Conservation (phyloP, 2,888 invertebrate genomes). For the Aphidius colemani region DNA sequence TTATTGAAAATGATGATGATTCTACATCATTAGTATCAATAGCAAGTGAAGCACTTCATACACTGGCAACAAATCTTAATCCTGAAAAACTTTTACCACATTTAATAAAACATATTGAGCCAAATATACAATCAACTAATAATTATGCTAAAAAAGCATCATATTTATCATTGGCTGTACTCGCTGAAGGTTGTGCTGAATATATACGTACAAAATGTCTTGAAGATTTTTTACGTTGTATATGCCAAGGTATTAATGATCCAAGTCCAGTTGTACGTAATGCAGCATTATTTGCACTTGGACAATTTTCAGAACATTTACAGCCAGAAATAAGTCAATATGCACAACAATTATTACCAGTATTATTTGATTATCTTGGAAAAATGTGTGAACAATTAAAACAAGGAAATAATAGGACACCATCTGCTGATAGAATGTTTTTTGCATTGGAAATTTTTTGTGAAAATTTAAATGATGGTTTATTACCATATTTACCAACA, state of each 20-base stretch:
- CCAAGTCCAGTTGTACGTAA: conserved; percentile 69
- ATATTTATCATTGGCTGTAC: conserved; percentile 74
- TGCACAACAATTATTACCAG: conserved; percentile 72
- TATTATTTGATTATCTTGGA: conserved; percentile 73
- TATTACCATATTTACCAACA: conserved; percentile 72
- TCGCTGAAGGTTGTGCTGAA: conserved; percentile 80
- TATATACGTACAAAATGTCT: conserved; percentile 74
- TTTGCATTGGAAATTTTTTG: conserved; percentile 81
- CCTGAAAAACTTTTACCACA: conserved; percentile 77
- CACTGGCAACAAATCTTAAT: conserved; percentile 74
- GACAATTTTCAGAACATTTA: conserved; percentile 80
- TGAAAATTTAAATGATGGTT: conserved; percentile 75
- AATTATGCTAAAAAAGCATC: conserved; percentile 72
- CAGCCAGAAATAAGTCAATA: conserved; percentile 79
- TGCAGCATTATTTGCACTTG: conserved; percentile 78
- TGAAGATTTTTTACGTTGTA: conserved; percentile 70
- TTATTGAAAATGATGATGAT: conserved; percentile 67
- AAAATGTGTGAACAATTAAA: conserved; percentile 65
- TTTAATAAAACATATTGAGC: conserved; percentile 68
- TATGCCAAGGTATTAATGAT: conserved; percentile 73
- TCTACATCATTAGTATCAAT: conserved; percentile 66
- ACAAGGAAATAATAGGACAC: conserved; percentile 65
- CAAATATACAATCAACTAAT: conserved; percentile 67
- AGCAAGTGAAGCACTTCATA: conserved; percentile 76
- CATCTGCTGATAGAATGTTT: conserved; percentile 74